Evolutionary conservation across 2,113 vertebrate genomes (phyloP), one percentile per base, ranked within the genome.

Genomic region (Trinectes maculatus): DNA sequence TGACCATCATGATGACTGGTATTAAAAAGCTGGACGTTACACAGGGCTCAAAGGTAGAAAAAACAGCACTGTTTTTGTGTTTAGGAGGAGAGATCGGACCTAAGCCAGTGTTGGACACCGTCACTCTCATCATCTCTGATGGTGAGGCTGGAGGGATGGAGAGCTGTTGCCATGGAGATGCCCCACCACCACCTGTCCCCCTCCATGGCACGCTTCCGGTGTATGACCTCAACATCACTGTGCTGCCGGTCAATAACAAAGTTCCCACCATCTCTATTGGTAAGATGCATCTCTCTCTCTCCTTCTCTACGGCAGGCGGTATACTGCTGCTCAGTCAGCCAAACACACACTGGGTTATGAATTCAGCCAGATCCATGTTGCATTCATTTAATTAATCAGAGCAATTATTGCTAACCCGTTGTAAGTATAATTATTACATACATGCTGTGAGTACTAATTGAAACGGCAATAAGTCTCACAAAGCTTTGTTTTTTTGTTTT

Each of bases 71-170:
- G 34, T 15, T 9, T 6, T 0, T 47, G 36, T 37, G n/a, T 67
- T 12, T 72, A 88, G 70, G 92, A 15, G 92, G 88, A 13, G 93
- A 95, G 84, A 91, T 94, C 33, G 93, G 92, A 15, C 65, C 84
- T 0, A 1, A 11, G 13, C 47, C 89, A 1, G 22, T 18, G 5
- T 46, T 39, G 0, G 90, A 92, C 76, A 87, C 75, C 0, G 69
- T 94, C 1, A 82, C 89, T 1, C 66, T 95, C 25, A 86, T 94
- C 69, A 89, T 91, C 70, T 94, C 92, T 0, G 89, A 93, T 3
- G 74, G 86, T 19, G 89, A 91, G 43, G 88, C 67, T 0, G 87
- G 77, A 7, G 74, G 42, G 46, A 61, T 11, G 1, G 85, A 87
- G 1, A 5, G 69, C 60, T 94, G 89, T 53, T 93, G 88, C 42